These are phyloP conservation scores for Gallinago media DNA, from an alignment of 2,113 vertebrate species.

Conservation along the genomic window DNA sequence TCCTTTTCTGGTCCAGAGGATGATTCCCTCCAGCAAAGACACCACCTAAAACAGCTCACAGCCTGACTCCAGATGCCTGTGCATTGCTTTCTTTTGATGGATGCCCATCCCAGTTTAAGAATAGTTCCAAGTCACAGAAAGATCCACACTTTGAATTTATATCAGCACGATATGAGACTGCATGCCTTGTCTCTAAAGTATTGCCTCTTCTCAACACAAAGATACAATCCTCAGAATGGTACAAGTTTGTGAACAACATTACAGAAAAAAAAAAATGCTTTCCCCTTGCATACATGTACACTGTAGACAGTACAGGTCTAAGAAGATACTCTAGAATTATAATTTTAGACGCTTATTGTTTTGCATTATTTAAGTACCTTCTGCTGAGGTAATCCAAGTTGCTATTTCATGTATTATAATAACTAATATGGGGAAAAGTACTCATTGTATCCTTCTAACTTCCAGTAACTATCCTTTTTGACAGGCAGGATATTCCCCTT, in stretches of 20 bases:
- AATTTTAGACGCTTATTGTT: neutral
- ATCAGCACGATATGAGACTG: neutral
- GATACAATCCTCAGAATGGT: neutral
- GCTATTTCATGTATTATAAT: neutral
- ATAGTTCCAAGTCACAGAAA: neutral
- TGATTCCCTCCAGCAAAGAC: neutral
- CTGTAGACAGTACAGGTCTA: neutral
- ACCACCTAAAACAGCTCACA: neutral
- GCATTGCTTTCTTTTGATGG: neutral
- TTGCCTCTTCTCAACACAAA: neutral
- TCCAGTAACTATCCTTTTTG: neutral
- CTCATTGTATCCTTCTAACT: neutral
- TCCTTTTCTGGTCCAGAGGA: neutral
- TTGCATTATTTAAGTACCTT: neutral
- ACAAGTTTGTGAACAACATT: neutral
- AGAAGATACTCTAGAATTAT: neutral
- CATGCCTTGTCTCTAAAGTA: neutral
- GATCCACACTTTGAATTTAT: neutral
- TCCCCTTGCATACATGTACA: neutral
- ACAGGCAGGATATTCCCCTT: neutral
- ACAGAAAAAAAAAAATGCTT: neutral
- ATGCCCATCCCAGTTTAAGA: neutral
- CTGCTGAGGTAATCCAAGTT: neutral
- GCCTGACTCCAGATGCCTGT: neutral
- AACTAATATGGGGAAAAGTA: neutral